A percentile compares a stretch with the other conserved stretches of the same genome.
Evolutionary conservation across 2,888 invertebrate genomes (phyloP).

Genomic region (Carcina quercana): DNA sequence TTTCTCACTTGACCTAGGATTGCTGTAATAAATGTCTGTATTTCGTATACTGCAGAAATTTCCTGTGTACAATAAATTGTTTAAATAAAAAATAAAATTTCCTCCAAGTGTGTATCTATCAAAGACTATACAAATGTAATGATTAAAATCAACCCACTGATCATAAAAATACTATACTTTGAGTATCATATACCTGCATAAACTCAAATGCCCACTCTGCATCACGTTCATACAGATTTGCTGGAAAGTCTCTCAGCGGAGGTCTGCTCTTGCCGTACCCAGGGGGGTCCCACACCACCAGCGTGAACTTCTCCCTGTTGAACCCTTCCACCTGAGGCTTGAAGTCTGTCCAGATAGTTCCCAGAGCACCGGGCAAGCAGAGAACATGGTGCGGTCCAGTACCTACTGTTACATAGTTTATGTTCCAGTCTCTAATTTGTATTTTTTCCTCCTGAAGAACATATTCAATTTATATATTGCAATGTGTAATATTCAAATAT

Average conservation of each 20-base stretch:
- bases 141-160: too few relatives aligned
- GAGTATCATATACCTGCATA: conserved; percentile 75
- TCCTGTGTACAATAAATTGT: too few relatives aligned
- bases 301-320: conserved; percentile 74
- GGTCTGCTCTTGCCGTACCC: conserved; percentile 91
- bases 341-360: conserved; percentile 89
- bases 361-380: conserved; percentile 87
- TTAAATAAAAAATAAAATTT: too few relatives aligned
- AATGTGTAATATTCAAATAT: too few relatives aligned
- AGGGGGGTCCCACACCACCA: conserved; percentile 88
- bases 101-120: too few relatives aligned
- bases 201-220: conserved; percentile 80
- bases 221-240: conserved; percentile 83
- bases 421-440: conserved; percentile 1
- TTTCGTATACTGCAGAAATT: too few relatives aligned
- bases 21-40: too few relatives aligned
- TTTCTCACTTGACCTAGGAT: too few relatives aligned
- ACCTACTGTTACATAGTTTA: conserved; percentile 55
- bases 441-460: conserved; percentile 70
- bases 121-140: too few relatives aligned
- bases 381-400: conserved; percentile 76
- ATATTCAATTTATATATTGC: background rate
- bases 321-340: conserved; percentile 82
- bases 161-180: too few relatives aligned
- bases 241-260: conserved; percentile 80